Percentiles rank a stretch among this genome's conserved stretches.
phyloP scores from a whole-genome alignment of 1,140 invertebrate genomes.

The Drosophila paulistorum region DNA sequence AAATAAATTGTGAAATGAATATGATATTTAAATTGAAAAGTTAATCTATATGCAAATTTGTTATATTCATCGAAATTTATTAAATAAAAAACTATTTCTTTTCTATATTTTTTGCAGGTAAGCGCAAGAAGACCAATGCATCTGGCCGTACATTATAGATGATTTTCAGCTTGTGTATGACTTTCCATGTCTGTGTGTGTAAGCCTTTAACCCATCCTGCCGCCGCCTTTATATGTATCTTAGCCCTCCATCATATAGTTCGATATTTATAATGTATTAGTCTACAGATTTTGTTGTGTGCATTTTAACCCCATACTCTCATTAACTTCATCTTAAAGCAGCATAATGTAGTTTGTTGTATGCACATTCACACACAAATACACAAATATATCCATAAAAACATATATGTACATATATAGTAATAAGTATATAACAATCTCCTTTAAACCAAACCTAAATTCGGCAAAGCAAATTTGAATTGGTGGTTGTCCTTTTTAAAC shows the following conservation, averaged over 20 bases:
- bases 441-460: conserved; percentile 3
- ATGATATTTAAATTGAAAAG: conserved; percentile 17
- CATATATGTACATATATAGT: conserved; percentile 4
- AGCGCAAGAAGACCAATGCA: conserved; percentile 35
- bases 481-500: conserved; percentile 1
- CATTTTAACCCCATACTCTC: conserved; percentile 1
- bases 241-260: conserved; percentile 18
- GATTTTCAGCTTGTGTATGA: conserved; percentile 2
- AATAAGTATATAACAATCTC: neutral
- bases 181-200: conserved; percentile 35
- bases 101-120: conserved; percentile 55
- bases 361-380: conserved; percentile 22
- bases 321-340: conserved; percentile 35
- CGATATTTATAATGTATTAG: conserved; percentile 2
- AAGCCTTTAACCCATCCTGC: conserved; percentile 39
- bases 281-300: conserved; percentile 9
- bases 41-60: neutral
- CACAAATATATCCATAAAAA: neutral
- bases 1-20: conserved; percentile 39
- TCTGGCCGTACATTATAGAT: neutral
- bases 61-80: neutral
- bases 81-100: neutral
- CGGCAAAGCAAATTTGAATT: neutral
- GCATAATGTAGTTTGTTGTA: conserved; percentile 40
- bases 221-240: conserved; percentile 38